Conservation (phyloP, 2,797 vertebrate species). For the Tolypeutes matacus region DNA sequence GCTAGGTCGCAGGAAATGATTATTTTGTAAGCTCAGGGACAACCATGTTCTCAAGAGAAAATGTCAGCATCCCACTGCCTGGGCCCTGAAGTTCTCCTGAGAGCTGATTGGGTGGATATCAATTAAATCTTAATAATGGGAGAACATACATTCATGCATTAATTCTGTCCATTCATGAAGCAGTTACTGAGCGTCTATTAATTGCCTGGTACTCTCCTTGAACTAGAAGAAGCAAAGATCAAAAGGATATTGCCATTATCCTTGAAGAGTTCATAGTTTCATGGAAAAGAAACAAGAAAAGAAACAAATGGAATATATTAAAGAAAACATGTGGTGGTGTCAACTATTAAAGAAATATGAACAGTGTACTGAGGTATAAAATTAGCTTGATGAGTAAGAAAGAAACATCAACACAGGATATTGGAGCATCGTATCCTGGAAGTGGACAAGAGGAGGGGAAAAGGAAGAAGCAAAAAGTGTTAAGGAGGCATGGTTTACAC, state of each 20-base stretch:
- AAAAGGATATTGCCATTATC: not conserved
- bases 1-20: not conserved
- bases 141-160: not conserved
- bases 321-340: not conserved
- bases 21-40: not conserved
- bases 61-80: not conserved
- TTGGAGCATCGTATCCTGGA: not conserved
- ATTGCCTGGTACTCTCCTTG: not conserved
- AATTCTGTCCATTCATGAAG: not conserved
- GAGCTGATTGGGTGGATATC: not conserved
- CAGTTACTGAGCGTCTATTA: not conserved
- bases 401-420: not conserved
- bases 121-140: not conserved
- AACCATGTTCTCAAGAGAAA: slow-evolving; percentile 7
- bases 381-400: not conserved
- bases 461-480: not conserved
- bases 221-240: not conserved
- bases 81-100: not conserved
- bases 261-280: not conserved
- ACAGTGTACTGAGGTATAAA: not conserved
- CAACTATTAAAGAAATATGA: not conserved
- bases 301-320: not conserved
- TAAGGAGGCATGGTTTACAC: not conserved
- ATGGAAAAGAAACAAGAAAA: not conserved
- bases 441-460: not conserved